These are phyloP conservation scores for Toxostoma redivivum DNA, from an alignment of 2,113 vertebrate genomes.

Conservation along the genomic window DNA sequence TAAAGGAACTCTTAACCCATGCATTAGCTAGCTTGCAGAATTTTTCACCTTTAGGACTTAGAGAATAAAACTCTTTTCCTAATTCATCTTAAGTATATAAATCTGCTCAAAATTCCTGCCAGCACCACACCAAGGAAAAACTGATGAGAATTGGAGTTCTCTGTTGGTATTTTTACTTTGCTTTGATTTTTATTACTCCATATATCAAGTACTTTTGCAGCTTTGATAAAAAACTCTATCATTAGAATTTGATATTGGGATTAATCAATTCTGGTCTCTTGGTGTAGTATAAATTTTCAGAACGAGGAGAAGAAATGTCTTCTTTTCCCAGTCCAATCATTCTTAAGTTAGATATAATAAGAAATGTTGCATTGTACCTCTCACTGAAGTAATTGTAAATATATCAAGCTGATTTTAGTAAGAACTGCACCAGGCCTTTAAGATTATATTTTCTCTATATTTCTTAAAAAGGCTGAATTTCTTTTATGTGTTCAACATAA, in stretches of 20 bases:
- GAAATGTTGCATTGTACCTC: background rate
- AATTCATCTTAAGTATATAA: background rate
- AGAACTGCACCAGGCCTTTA: background rate
- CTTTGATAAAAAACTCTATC: background rate
- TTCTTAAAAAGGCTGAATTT: background rate
- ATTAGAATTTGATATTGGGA: background rate
- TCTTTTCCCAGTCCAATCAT: conserved; percentile 1
- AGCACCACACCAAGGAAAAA: background rate
- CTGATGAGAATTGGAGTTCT: background rate
- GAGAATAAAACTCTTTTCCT: background rate
- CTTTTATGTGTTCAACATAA: background rate
- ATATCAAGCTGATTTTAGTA: background rate
- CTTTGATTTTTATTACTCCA: background rate
- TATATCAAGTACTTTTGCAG: background rate
- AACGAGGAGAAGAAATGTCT: conserved; percentile 10
- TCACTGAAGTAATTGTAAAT: background rate
- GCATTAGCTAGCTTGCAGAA: background rate
- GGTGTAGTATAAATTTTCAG: background rate
- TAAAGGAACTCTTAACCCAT: background rate
- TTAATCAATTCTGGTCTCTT: conserved; percentile 21
- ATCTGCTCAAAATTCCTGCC: background rate
- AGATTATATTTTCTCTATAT: background rate
- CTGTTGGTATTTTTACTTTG: background rate
- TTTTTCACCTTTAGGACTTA: background rate
- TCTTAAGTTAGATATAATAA: conserved; percentile 1